These are phyloP conservation scores for Limnothrissa miodon DNA, from an alignment of 2,113 vertebrate genomes.

Conservation along the genomic window DNA sequence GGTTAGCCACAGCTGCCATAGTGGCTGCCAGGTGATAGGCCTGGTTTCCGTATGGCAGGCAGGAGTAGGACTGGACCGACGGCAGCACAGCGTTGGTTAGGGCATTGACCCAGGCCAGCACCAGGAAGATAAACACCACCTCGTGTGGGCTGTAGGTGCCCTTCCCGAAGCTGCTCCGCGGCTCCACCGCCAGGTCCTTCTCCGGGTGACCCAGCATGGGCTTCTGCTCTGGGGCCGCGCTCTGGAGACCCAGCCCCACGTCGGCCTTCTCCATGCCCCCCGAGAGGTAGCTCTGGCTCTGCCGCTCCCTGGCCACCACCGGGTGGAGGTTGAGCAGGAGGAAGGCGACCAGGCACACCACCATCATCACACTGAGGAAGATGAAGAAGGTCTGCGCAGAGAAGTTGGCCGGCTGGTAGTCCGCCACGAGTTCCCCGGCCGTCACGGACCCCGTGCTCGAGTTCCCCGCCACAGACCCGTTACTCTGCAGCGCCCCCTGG, in stretches of 20 bases:
- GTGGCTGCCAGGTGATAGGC: constrained; percentile 78
- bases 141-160: constrained; percentile 60
- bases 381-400: constrained; percentile 75
- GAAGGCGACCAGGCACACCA: constrained; percentile 69
- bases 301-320: constrained; percentile 60
- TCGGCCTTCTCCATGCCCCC: constrained; percentile 52
- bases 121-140: constrained; percentile 70
- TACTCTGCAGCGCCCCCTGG: constrained; percentile 15
- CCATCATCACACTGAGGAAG: constrained; percentile 78
- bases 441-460: neutral
- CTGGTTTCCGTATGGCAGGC: constrained; percentile 78
- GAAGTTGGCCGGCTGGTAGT: constrained; percentile 75
- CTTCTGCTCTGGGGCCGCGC: constrained; percentile 63
- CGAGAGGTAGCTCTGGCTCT: constrained; percentile 55
- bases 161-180: constrained; percentile 58
- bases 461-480: constrained; percentile 44
- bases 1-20: constrained; percentile 78
- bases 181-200: constrained; percentile 32
- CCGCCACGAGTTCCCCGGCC: constrained; percentile 47
- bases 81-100: constrained; percentile 81
- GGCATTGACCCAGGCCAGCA: constrained; percentile 79
- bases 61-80: constrained; percentile 80
- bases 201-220: constrained; percentile 63
- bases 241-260: constrained; percentile 53
- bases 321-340: constrained; percentile 73